Base-by-base conservation (phyloP, 2,888 invertebrate genomes). In the Melolontha melolontha region DNA sequence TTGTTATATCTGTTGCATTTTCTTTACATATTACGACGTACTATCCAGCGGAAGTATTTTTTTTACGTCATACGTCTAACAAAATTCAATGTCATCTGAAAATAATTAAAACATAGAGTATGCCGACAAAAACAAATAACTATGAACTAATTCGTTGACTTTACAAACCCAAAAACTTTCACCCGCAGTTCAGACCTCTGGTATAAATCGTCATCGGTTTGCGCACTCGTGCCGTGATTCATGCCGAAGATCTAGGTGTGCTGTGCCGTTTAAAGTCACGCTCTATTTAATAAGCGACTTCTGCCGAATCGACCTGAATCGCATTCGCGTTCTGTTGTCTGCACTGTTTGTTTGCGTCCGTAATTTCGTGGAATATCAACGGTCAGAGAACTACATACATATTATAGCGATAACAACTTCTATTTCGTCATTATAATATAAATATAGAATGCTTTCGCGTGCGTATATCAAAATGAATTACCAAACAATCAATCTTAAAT, bases 211-310 rank as follows among this genome's bases (percentile, higher is more conserved):
- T 52, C 52, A 52, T 34, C 34, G 27, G 29, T 16, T 34, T 34
- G 52, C 52, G 29, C 52, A 14, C 52, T 34, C 34, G 34, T 34
- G 6, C 34, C 12, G 16, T 52, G 52, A 52, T 29, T 52, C 52
- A 52, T 52, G 6, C 14, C 34, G 34, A 34, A 34, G 11, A 14
- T 34, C 34, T 52, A 52, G 52, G 52, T 52, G 52, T 52, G 52
- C 52, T 52, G 14, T 34, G 27, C 51, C 39, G 17, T 55, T 55
- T 55, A 11, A 55, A n/a, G 54, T 55, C n/a, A 55, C 54, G 17
- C 54, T 55, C 54, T 41, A 55, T 55, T 55, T 55, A 55, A 39
- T 41, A 40, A 17, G 16, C 40, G 29, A 41, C 17, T 55, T 39
- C 16, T 55, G 40, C 40, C n/a, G 41, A 41, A 55, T n/a, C 16